Evolutionary conservation across 2,113 vertebrate genomes (phyloP).

Genomic region (Antidorcas marsupialis): DNA sequence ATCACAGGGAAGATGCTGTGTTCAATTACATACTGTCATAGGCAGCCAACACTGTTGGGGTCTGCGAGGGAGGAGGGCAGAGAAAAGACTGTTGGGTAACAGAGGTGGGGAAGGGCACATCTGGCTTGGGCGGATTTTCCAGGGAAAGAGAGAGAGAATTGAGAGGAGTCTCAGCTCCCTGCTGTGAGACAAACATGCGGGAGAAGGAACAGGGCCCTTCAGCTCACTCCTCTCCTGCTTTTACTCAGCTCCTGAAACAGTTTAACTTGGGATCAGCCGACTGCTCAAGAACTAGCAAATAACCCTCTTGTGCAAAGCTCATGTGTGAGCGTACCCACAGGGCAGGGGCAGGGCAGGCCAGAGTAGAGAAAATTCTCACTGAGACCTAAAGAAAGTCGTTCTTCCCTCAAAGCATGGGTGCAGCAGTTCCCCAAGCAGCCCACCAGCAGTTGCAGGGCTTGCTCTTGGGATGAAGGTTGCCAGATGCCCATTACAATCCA

Average conservation of each 20-base stretch:
- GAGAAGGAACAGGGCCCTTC: neutral
- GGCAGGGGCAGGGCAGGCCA: neutral
- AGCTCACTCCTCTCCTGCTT: neutral
- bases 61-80: constrained; percentile 18
- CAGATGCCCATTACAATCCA: neutral
- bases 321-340: neutral
- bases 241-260: neutral
- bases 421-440: neutral
- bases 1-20: constrained; percentile 75
- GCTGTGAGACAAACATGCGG: constrained; percentile 1
- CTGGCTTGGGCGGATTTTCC: constrained; percentile 51
- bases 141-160: constrained; percentile 37
- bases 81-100: constrained; percentile 50
- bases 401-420: neutral
- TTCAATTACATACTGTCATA: constrained; percentile 75
- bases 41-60: constrained; percentile 70
- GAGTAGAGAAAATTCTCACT: neutral
- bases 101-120: constrained; percentile 59
- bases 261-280: neutral
- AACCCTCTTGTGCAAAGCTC: neutral
- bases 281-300: neutral
- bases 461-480: neutral
- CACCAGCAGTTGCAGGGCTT: neutral
- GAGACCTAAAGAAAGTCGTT: neutral
- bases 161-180: constrained; percentile 19